Base-by-base conservation (phyloP, 1,140 invertebrate genomes). In the Drosophila punjabiensis region DNA sequence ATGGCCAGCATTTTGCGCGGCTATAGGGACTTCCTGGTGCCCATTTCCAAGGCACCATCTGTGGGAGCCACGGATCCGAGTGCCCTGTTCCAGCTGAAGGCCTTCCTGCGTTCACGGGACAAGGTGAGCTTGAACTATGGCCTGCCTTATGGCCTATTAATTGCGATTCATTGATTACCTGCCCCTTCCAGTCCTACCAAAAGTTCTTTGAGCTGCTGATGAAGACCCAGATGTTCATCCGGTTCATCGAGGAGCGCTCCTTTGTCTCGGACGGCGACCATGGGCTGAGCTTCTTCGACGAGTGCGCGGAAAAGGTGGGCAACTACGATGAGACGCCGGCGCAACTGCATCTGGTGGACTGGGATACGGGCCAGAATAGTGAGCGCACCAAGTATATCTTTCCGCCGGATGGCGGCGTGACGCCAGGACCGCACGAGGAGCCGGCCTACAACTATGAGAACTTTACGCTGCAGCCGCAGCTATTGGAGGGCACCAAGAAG, bases 231-330 rank as follows among this genome's bases (percentile, higher is more conserved):
- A 98, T 99, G 97, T 99, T 99, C 93, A 99, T 98, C 67, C 96
- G 98, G 47, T 99, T 99, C 93, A 99, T 99, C 79, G 99, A 99
- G 94, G 99, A 99, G 94, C 95, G 99, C 41, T 99, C 98, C 82
- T 99, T 99, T 94, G 98, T 99, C 0, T 99, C 98, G 14, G 98
- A 99, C 86, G 98, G 98, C 93, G 98, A 99, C 94, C 95, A 96
- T 93, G 96, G 96, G 3, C 94, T 99, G 61, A 98, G 98, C 13
- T 99, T 99, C 94, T 99, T 99, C 93, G 99, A 99, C 93, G 98
- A 99, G 93, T 99, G 98, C 56, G 83, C 97, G 2, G 98, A 99
- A 93, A 94, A 95, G 73, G 94, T 96, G 18, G 94, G 95, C 47
- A 94, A 95, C 60, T 95, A 95, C 74, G 95, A 95, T 81, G 94